Evolutionary conservation across 2,797 vertebrate species (phyloP), one percentile per base, ranked within the genome.

Genomic region (Tokudaia tokunoshimensis): DNA sequence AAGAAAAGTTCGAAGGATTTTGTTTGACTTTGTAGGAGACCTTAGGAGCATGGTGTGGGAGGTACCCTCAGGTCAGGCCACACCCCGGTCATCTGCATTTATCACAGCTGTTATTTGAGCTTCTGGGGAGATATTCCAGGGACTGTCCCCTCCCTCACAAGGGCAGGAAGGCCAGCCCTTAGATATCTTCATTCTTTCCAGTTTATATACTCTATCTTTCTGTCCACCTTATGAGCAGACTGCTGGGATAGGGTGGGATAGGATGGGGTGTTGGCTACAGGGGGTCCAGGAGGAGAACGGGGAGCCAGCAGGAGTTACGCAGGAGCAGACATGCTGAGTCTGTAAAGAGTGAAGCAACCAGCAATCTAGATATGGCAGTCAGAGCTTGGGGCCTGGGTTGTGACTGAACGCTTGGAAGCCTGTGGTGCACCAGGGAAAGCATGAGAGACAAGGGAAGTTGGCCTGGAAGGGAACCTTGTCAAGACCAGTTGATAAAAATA

Each of bases 381-480:
- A 1, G 19, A 34, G 22, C 88, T 19, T 4, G 12, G 31, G 79
- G 70, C 52, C 72, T 2, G 15, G 5, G 2, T 3, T 17, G 59
- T 47, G 7, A 8, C 4, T 19, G n/a, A 47, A 37, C 22, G n/a
- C 41, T 47, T 63, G 47, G 13, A n/a, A 50, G 81, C 74, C 2
- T 1, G 14, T 0, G 79, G 11, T 10, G 1, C 20, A 1, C 93
- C 19, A 14, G 61, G 61, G 22, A 31, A 34, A 44, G 41, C 1
- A 0, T 1, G 1, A 1, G 9, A 63, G 3, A 57, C n/a, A 8
- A 44, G 63, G 24, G 59, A 19, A 84, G 6, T 11, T 52, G 55
- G 10, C 52, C 19, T 4, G 22, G 72, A 52, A 79, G 84, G 74
- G 17, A 72, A 8, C 50, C 4, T 19, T 22, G n/a, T 59, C 47